These are phyloP conservation scores for Galerucella pusilla DNA, from an alignment of 2,888 invertebrate genomes.

Conservation along the genomic window DNA sequence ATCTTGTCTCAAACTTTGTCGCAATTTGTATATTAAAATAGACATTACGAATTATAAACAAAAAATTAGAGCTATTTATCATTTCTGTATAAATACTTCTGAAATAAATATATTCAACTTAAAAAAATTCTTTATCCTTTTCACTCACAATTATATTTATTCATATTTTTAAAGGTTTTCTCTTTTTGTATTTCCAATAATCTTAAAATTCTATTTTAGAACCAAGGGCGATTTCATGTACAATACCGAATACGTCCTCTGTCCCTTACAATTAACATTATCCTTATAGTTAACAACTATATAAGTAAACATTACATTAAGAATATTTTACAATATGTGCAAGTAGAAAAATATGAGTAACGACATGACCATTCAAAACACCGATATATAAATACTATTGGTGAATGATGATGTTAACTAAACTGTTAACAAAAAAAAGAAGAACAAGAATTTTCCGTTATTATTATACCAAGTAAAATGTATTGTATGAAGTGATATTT, in stretches of 20 bases:
- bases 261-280: constrained; percentile 22
- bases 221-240: constrained; percentile 36
- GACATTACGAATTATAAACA: too few relatives aligned
- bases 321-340: constrained; percentile 63
- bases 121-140: neutral
- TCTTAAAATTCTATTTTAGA: constrained; percentile 18
- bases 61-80: too few relatives aligned
- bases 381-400: constrained; percentile 8
- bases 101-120: too few relatives aligned
- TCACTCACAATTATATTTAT: neutral
- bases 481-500: neutral
- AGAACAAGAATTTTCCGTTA: too few relatives aligned
- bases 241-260: constrained; percentile 18
- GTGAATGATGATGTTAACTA: too few relatives aligned
- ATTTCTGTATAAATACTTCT: too few relatives aligned
- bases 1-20: too few relatives aligned
- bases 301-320: constrained; percentile 44
- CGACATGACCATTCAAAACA: constrained; percentile 50
- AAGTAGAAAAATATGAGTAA: constrained; percentile 65
- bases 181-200: constrained; percentile 4
- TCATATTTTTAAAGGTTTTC: constrained; percentile 31
- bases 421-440: neutral
- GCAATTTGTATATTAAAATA: too few relatives aligned
- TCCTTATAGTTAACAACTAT: constrained; percentile 43
- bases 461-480: neutral